These are phyloP conservation scores for Lamellibrachia luymesi DNA, from an alignment of 1,140 invertebrate species.

Conservation along the genomic window DNA sequence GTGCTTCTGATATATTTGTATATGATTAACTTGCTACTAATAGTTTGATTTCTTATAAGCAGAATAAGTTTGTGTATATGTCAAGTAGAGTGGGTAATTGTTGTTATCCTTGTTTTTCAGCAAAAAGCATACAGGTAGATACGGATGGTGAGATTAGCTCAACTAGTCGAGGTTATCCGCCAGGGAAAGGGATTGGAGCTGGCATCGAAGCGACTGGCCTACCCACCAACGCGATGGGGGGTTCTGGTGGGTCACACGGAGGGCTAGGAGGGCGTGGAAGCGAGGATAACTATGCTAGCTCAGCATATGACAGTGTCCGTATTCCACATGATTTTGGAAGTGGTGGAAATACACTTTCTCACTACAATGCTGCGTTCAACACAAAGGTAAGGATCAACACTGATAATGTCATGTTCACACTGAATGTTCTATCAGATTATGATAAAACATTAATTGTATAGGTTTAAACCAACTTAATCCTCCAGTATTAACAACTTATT, in stretches of 20 bases:
- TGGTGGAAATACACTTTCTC: slow-evolving; percentile 28
- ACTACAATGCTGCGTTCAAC: not conserved
- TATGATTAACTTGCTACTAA: no score
- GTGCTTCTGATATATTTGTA: no score
- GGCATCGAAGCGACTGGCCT: slow-evolving; percentile 24
- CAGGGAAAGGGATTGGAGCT: slow-evolving; percentile 33
- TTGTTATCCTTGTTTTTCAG: slow-evolving; percentile 23
- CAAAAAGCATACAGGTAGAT: slow-evolving; percentile 42
- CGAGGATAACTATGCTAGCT: slow-evolving; percentile 21
- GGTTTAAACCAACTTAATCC: no score
- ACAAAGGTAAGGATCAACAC: not conserved
- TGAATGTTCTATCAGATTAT: no score
- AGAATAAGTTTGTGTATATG: no score
- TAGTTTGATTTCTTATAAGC: no score
- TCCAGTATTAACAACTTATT: no score
- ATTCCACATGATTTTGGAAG: slow-evolving; percentile 38
- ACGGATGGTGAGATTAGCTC: slow-evolving; percentile 39
- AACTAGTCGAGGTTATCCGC: slow-evolving; percentile 32
- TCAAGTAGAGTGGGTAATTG: no score
- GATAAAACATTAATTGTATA: no score
- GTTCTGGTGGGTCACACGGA: slow-evolving; percentile 41
- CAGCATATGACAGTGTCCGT: slow-evolving; percentile 32
- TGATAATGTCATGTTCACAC: no score
- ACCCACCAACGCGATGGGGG: slow-evolving; percentile 15
- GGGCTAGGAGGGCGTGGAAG: slow-evolving; percentile 40